Conservation (phyloP, 2,113 vertebrate genomes). For the human (Homo sapiens) region DNA sequence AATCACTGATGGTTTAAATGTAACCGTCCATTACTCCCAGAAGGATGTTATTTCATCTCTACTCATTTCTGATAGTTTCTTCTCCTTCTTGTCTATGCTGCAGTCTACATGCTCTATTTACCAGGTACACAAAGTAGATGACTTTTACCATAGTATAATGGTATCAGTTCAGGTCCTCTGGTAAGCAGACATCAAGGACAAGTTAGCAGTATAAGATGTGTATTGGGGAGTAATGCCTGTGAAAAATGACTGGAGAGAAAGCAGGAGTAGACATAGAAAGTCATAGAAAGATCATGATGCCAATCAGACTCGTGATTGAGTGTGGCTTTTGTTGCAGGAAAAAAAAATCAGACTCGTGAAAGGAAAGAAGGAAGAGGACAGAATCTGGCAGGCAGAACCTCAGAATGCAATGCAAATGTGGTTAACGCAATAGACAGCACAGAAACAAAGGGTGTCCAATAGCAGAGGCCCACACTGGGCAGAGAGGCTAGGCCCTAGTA, state of each 20-base stretch:
- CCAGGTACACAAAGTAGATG: background rate
- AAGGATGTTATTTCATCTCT: constrained; percentile 32
- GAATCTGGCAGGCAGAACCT: background rate
- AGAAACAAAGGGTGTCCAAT: background rate
- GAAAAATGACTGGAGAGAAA: constrained; percentile 13
- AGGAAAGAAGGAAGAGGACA: background rate
- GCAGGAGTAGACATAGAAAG: background rate
- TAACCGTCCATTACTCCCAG: background rate
- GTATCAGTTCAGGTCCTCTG: constrained; percentile 3
- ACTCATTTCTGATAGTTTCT: background rate
- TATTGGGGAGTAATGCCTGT: background rate
- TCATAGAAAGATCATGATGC: background rate
- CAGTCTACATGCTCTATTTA: background rate
- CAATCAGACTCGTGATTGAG: background rate
- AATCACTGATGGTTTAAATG: constrained; percentile 32
- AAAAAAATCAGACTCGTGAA: background rate
- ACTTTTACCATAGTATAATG: background rate
- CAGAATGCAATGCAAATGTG: background rate
- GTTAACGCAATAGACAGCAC: background rate
- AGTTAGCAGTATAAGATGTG: background rate
- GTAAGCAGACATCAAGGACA: background rate
- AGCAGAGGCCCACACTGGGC: background rate
- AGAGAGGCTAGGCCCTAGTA: background rate
- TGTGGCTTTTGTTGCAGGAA: too few relatives aligned
- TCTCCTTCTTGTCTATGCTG: background rate